Base-by-base conservation (phyloP, 1,140 invertebrate species). In the Drosophila carrolli region DNA sequence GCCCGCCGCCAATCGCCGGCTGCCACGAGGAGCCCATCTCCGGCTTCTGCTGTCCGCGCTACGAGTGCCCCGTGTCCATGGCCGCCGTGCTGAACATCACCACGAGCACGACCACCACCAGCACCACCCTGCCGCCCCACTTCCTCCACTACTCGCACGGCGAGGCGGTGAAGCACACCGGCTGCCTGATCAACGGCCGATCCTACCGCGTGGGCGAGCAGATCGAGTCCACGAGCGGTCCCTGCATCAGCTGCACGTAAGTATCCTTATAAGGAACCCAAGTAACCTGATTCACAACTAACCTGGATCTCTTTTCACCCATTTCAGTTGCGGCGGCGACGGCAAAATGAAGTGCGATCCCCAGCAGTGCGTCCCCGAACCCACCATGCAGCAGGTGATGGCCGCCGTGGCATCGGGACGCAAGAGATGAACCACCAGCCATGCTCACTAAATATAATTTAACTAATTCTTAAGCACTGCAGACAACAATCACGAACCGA, bases 281-380 rank as follows among this genome's bases (percentile, higher is more conserved):
- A 32, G 29, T 32, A 2, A 32, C 6, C 7, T 32, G 29, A 32
- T 32, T 32, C 29, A 5, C 10, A 6, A 29, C 29, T 13, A 4
- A 5, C 32, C 16, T 0, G 23, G 1, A 29, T 48, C 13, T 29
- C 11, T 35, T 32, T 6, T 11, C 23, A 14, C 11, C 11, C 9
- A 16, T 90, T 91, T 29, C 60, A 98, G 97, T 93, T 98, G 97
- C 93, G 97, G 96, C 81, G 95, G 95, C 47, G 95, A 97, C 92
- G 97, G 97, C 79, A 96, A 97, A 93, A 98, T 98, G 97, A 96
- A 97, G 93, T 98, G 97, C 93, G 96, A 98, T 93, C 97, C 97
- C 46, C 95, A 95, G 92, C 94, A 95, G 59, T 98, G 97, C 91
- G 96, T 95, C 75, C 97, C 97, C 35, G 96, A 97, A 91, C 96